Base-by-base conservation (phyloP, 1,140 invertebrate species). In the Holcopasites calliopsidis region DNA sequence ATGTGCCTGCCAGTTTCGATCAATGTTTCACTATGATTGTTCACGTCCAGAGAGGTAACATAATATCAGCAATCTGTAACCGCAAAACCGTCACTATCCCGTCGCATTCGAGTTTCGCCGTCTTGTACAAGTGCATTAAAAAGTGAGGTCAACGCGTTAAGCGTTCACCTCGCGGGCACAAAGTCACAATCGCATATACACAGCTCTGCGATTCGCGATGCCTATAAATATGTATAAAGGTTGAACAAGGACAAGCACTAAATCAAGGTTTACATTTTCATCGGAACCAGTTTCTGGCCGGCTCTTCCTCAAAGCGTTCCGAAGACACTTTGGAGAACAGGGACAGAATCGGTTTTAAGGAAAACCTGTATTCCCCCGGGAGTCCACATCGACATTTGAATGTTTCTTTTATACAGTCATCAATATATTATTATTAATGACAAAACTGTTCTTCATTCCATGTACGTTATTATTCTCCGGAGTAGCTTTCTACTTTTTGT, bases 151-250 rank as follows among this genome's bases (percentile, higher is more conserved):
- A n/a, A n/a, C n/a, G n/a, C n/a, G n/a, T n/a, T n/a, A n/a, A n/a
- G n/a, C n/a, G n/a, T 26, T 16, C 21, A 52, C 21, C 16, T 10
- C 16, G 8, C 1, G 40, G n/a, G 6, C 8, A 26, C 3, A 28
- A 47, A 49, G 38, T 28, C 23, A 10, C 8, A 21, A 35, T 47
- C 18, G 54, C 13, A 6, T 0, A 31, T 3, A 47, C 26, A 28
- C 18, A 42, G 21, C 13, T 35, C n/a, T n/a, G 42, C 21, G 31
- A 23, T 11, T 44, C 7, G 33, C 57, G 23, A 50, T 18, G 16
- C 23, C 5, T 38, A 61, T 61, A 38, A 50, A 71, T 61, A 60
- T 49, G n/a, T n/a, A n/a, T n/a, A 38, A 61, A 60, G 31, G 10
- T 18, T 21, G 47, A 61, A 38, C 18, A 71, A 71, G 57, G 23